These are phyloP conservation scores for Montipora foliosa DNA, from an alignment of 64 coral and sea anemone species.

Conservation along the genomic window DNA sequence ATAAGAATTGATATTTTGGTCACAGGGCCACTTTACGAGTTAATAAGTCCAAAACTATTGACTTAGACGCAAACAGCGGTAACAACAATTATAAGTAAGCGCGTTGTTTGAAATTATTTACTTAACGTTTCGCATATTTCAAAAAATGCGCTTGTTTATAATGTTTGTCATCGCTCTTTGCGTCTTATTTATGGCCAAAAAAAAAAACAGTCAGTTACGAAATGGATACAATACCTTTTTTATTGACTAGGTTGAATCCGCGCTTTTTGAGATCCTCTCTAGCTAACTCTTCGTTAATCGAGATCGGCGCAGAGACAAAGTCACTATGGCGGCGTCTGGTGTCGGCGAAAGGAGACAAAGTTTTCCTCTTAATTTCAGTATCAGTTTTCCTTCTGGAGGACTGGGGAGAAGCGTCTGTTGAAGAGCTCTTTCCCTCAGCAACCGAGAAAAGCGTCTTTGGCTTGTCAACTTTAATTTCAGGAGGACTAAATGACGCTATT, in stretches of 20 bases:
- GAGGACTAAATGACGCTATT: background rate
- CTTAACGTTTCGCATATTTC: no score
- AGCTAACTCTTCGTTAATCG: slow-evolving; percentile 57
- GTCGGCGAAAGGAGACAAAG: background rate
- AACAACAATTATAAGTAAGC: no score
- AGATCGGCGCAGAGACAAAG: slow-evolving; percentile 40
- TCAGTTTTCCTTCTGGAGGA: slow-evolving; percentile 20
- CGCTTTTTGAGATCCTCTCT: slow-evolving; percentile 29
- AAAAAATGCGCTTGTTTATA: no score
- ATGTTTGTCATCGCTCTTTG: no score
- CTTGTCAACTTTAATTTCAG: slow-evolving; percentile 37
- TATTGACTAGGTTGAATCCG: background rate
- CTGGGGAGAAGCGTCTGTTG: slow-evolving; percentile 2
- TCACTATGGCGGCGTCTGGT: slow-evolving; percentile 49
- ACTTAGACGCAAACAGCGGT: no score
- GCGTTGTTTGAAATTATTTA: no score
- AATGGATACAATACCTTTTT: background rate
- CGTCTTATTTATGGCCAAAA: no score
- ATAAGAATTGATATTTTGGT: no score
- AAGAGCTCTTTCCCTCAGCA: background rate
- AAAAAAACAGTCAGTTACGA: no score
- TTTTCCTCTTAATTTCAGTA: background rate
- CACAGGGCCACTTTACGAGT: no score
- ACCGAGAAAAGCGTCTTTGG: slow-evolving; percentile 22
- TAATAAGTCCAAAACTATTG: no score